Conservation (phyloP, 35 echinoderm and acorn worm genomes). For the Chiridota heheva region DNA sequence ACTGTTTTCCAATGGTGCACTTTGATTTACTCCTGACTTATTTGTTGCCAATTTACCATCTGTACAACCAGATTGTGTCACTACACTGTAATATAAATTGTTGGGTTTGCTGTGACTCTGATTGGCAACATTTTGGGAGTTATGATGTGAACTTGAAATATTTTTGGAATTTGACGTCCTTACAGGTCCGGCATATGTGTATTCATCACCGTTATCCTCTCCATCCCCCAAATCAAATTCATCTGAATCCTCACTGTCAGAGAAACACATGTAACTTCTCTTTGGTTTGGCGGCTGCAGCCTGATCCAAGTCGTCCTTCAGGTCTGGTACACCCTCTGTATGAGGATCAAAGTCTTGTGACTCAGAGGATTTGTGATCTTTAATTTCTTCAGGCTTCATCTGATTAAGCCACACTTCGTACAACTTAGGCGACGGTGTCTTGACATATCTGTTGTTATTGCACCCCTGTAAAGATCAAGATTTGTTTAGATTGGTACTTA, state of each 20-base stretch:
- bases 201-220: too few relatives aligned
- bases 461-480: constrained; percentile 25
- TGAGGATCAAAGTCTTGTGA: background rate
- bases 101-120: too few relatives aligned
- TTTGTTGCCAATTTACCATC: background rate
- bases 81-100: background rate
- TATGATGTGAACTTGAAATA: too few relatives aligned
- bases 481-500: background rate
- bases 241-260: background rate
- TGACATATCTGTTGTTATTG: constrained; percentile 50
- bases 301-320: background rate
- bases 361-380: constrained; percentile 4
- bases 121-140: too few relatives aligned
- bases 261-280: background rate
- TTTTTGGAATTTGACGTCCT: too few relatives aligned
- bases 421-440: constrained; percentile 30
- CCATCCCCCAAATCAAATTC: too few relatives aligned
- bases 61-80: background rate
- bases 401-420: constrained; percentile 19
- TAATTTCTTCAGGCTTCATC: background rate
- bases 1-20: background rate
- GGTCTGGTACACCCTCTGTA: constrained; percentile 10
- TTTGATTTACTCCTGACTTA: background rate
- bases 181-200: too few relatives aligned
- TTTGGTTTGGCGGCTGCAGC: constrained; percentile 8